Base-by-base conservation (phyloP, 2,888 invertebrate genomes). In the Poecilobothrus nobilitatus region DNA sequence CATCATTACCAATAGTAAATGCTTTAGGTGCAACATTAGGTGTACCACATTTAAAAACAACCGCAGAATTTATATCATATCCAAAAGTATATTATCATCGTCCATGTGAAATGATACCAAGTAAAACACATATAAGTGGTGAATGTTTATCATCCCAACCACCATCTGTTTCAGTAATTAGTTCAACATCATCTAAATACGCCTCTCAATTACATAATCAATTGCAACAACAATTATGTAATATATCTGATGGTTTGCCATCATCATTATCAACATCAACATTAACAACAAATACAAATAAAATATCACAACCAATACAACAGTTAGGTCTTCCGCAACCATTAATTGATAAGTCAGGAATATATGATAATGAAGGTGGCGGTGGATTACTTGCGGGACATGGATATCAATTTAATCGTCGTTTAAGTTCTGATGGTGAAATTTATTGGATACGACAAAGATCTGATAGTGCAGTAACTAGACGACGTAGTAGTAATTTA, bases 101-200 rank as follows among this genome's bases (percentile, higher is more conserved):
- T 9, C 65, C 65, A 34, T 65, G 65, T 65, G 65, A 65, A 65
- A 34, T 79, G 9, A 73, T 73, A 63, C 75, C 79, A 3, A 80
- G 79, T 63, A 80, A 80, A 68, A 78, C 80, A 8, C 80, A 80
- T 66, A 80, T 80, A 67, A 78, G 80, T 4, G 81, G 79, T 5
- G 80, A 80, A 67, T 79, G 80, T 73, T 70, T 80, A 71, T 75
- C 77, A 68, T 74, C 73, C 73, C 75, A 76, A 68, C 74, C 73
- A 73, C 76, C 77, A 2, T 74, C 73, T 65, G 73, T 74, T 10
- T 44, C 63, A 27, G 70, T 66, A 2, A 64, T 27, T 64, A 27
- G 64, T 22, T 5, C 6, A 64, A 64, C 64, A 64, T 64, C 64
- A 67, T 66, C 70, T 44, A 27, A 63, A 27, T 63, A 63, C 63